Evolutionary conservation across 1,140 invertebrate genomes (phyloP).

Genomic region (Neodiprion pinetum): DNA sequence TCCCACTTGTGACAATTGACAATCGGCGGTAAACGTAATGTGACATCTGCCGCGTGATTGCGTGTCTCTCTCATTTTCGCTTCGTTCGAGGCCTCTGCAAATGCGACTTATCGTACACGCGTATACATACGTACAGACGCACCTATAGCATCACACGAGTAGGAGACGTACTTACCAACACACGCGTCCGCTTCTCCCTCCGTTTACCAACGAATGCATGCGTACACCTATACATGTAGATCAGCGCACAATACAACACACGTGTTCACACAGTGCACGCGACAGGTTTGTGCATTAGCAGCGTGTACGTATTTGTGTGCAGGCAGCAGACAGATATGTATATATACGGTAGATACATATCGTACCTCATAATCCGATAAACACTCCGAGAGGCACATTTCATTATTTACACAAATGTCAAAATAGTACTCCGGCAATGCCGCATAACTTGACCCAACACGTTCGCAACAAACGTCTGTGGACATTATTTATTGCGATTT

Average conservation of each 20-base stretch:
- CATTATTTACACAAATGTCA: conserved; percentile 1
- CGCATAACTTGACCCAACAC: neutral
- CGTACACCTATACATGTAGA: too few species aligned
- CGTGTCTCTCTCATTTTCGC: neutral
- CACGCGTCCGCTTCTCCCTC: too few species aligned
- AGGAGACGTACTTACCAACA: too few species aligned
- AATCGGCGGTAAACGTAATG: neutral
- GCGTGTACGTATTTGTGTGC: too few species aligned
- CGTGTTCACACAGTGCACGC: too few species aligned
- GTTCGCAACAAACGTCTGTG: neutral
- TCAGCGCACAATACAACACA: too few species aligned
- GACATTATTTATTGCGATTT: too few species aligned
- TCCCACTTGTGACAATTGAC: neutral
- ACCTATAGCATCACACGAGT: too few species aligned
- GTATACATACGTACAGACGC: neutral
- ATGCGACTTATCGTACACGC: neutral
- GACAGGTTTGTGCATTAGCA: too few species aligned
- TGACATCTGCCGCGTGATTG: neutral
- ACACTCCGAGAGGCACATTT: neutral
- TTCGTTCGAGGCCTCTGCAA: too few species aligned
- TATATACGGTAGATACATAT: too few species aligned
- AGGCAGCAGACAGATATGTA: too few species aligned
- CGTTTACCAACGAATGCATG: neutral
- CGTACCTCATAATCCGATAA: neutral
- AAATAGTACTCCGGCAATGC: neutral